A percentile compares a stretch with the other conserved stretches of the same genome.
phyloP scores from a whole-genome alignment of 2,797 vertebrate genomes.

The Zenarchopterus dispar region DNA sequence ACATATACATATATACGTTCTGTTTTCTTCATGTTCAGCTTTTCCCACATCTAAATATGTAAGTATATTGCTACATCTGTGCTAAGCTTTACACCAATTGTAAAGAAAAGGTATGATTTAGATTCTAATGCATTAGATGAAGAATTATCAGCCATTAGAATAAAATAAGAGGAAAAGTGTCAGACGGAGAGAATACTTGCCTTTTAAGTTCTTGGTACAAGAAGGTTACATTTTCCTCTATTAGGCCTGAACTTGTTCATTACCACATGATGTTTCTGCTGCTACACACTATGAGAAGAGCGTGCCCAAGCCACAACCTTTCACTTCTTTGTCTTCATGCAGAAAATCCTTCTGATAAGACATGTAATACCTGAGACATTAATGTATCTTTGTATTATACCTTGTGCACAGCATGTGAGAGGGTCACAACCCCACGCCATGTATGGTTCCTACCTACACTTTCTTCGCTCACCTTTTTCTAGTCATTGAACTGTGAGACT shows the following conservation, averaged over 20 bases:
- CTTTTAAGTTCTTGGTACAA: constrained; percentile 30
- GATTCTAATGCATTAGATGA: not conserved
- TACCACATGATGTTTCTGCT: constrained; percentile 69
- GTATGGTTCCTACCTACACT: constrained; percentile 45
- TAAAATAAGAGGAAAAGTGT: constrained; percentile 25
- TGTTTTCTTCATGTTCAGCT: not conserved
- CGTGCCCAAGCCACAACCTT: constrained; percentile 71
- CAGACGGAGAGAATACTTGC: constrained; percentile 19
- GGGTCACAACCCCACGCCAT: constrained; percentile 44
- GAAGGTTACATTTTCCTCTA: constrained; percentile 52
- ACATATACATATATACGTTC: too few species aligned
- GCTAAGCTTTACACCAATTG: not conserved
- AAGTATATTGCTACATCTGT: not conserved
- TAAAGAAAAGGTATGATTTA: constrained; percentile 1
- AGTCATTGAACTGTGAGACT: constrained; percentile 50
- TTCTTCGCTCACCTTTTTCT: constrained; percentile 38
- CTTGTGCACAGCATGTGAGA: constrained; percentile 50
- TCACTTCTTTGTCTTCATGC: constrained; percentile 84
- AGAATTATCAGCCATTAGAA: constrained; percentile 16
- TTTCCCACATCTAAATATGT: constrained; percentile 19
- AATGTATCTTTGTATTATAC: constrained; percentile 44
- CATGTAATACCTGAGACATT: constrained; percentile 78
- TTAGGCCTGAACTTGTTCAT: constrained; percentile 66
- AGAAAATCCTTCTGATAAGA: constrained; percentile 86
- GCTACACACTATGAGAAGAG: constrained; percentile 56